phyloP scores from a whole-genome alignment of 53 echinoderm and acorn worm species.

The Temnopleurus reevesii region DNA sequence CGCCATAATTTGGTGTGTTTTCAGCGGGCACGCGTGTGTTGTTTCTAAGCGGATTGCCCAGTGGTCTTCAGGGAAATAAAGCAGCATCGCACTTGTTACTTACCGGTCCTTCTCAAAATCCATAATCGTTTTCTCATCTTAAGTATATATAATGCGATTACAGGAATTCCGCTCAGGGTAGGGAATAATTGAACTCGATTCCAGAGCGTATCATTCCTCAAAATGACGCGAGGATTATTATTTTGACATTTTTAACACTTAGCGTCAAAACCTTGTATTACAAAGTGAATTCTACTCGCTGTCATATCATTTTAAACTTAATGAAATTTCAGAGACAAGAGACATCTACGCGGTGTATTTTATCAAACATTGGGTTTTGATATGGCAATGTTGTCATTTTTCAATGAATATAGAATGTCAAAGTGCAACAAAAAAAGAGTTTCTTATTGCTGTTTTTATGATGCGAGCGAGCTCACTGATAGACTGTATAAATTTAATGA shows the following conservation, averaged over 20 bases:
- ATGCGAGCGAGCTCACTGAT: not conserved
- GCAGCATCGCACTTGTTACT: conserved; percentile 41
- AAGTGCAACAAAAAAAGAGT: no score
- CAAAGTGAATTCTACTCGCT: not conserved
- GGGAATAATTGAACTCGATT: not conserved
- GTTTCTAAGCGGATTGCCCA: conserved; percentile 37
- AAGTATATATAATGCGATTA: conserved; percentile 51
- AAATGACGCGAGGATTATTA: not conserved
- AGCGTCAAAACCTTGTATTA: not conserved
- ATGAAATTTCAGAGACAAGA: conserved; percentile 3
- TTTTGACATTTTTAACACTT: conserved; percentile 19
- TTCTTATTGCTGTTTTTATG: no score
- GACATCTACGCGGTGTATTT: not conserved
- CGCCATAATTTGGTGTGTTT: conserved; percentile 8
- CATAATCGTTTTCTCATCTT: conserved; percentile 31
- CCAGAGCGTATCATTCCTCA: not conserved
- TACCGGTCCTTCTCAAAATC: conserved; percentile 6
- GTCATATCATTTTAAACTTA: not conserved
- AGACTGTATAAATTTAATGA: not conserved
- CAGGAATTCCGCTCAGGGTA: not conserved
- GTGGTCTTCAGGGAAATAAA: conserved; percentile 45
- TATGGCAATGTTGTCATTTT: not conserved
- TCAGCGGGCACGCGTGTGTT: conserved; percentile 13
- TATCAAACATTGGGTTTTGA: no score
- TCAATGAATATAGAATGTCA: not conserved